Percentiles rank a stretch among this genome's conserved stretches.
Evolutionary conservation across 2,113 vertebrate genomes (phyloP).

Genomic region (Seriola rivoliana): DNA sequence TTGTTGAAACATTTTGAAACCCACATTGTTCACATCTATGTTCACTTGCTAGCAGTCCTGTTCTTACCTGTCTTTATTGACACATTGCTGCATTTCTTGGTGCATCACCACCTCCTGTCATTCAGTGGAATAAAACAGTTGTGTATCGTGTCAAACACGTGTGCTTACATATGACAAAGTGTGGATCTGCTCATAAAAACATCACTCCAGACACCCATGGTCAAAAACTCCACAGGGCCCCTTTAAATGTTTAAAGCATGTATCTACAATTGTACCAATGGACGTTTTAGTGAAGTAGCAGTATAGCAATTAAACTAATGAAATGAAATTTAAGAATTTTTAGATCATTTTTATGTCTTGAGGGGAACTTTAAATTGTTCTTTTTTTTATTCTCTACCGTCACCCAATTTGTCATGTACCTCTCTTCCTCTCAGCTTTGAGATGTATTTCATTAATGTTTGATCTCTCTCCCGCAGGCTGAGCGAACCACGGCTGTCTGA

Average conservation of each 20-base stretch:
- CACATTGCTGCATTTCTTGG: too few species aligned
- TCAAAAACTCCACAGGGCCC: too few species aligned
- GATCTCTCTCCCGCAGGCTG: slow-evolving; percentile 84
- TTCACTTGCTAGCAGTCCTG: neutral
- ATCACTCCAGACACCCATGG: too few species aligned
- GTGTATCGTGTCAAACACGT: too few species aligned
- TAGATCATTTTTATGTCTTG: neutral
- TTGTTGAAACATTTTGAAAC: too few species aligned
- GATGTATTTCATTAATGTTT: neutral
- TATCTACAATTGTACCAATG: too few species aligned
- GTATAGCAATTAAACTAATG: neutral
- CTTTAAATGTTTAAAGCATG: too few species aligned
- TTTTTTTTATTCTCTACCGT: neutral
- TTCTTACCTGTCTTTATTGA: too few species aligned
- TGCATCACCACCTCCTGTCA: too few species aligned
- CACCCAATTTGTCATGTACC: neutral
- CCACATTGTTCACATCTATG: neutral
- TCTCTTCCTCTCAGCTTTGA: neutral
- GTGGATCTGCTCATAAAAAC: too few species aligned
- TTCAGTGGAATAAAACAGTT: too few species aligned
- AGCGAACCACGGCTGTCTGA: slow-evolving; percentile 98
- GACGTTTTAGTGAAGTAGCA: neutral
- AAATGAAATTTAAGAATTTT: neutral
- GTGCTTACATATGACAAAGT: too few species aligned
- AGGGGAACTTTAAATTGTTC: neutral